Conservation (phyloP, 2,113 vertebrate genomes). For the Clarias macrocephalus region DNA sequence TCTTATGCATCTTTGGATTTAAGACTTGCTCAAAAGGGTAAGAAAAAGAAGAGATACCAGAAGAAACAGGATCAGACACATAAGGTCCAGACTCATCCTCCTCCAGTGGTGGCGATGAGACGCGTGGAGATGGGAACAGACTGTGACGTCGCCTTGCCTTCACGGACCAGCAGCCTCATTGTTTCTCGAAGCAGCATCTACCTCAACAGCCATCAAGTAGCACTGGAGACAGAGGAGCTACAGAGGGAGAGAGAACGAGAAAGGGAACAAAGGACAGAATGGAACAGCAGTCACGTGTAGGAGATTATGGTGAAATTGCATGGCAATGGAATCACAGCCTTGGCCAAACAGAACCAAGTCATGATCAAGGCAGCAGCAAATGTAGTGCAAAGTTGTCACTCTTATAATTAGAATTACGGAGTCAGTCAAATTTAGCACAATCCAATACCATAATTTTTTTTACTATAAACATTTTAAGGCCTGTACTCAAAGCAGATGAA, state of each 20-base stretch:
- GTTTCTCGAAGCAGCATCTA: slow-evolving; percentile 73
- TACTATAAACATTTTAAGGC: not conserved
- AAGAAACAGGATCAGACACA: slow-evolving; percentile 50
- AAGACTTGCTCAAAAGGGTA: slow-evolving; percentile 61
- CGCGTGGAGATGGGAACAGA: slow-evolving; percentile 58
- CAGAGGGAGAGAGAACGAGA: slow-evolving; percentile 52
- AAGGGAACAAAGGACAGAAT: slow-evolving; percentile 27
- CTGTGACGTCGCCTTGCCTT: slow-evolving; percentile 58
- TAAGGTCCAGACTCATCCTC: slow-evolving; percentile 43
- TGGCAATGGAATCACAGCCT: slow-evolving; percentile 9
- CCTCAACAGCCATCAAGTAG: slow-evolving; percentile 76
- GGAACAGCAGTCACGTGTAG: not conserved
- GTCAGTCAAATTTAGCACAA: not conserved
- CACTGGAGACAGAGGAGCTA: slow-evolving; percentile 63
- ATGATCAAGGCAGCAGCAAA: slow-evolving; percentile 17
- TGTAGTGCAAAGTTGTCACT: not conserved
- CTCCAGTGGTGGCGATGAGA: slow-evolving; percentile 20
- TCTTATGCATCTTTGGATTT: slow-evolving; percentile 76
- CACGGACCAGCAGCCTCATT: slow-evolving; percentile 63
- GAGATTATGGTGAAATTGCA: slow-evolving; percentile 38
- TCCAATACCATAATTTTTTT: not conserved
- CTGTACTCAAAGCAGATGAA: not conserved
- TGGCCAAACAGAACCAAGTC: slow-evolving; percentile 27
- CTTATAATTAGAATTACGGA: not conserved
- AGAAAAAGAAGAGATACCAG: slow-evolving; percentile 60